phyloP scores from a whole-genome alignment of 2,888 invertebrate species.

The Dolichopus griseipennis region DNA sequence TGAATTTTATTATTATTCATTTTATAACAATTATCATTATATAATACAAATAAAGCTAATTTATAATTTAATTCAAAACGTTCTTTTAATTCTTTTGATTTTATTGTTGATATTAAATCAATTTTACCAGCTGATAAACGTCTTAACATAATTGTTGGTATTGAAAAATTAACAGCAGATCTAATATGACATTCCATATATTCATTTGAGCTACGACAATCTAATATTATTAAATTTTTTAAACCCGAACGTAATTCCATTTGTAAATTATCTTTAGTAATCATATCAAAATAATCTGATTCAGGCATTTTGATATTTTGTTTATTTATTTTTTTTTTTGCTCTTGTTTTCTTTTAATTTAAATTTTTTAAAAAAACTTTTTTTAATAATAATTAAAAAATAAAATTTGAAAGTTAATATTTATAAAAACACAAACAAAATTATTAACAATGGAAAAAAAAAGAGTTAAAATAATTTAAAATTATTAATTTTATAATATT shows the following conservation, averaged over 20 bases:
- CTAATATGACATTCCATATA: constrained; percentile 77
- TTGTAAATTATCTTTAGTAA: constrained; percentile 68
- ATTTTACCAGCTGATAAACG: constrained; percentile 86
- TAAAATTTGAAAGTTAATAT: too few relatives aligned
- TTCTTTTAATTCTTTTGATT: constrained; percentile 74
- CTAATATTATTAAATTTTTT: constrained; percentile 67
- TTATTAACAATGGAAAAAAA: too few relatives aligned
- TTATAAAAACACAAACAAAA: too few relatives aligned
- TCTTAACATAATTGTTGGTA: constrained; percentile 85
- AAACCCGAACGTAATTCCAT: constrained; percentile 55
- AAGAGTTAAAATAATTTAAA: too few relatives aligned
- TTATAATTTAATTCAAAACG: constrained; percentile 58
- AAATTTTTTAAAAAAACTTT: too few relatives aligned
- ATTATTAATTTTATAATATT: too few relatives aligned
- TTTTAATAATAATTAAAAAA: too few relatives aligned
- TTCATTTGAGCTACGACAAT: constrained; percentile 80
- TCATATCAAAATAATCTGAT: constrained; percentile 54
- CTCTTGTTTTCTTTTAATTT: too few relatives aligned
- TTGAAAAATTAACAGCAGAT: constrained; percentile 83
- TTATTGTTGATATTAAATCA: constrained; percentile 77
- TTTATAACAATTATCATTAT: constrained; percentile 47
- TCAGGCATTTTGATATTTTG: constrained; percentile 39
- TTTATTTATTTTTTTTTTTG: too few relatives aligned
- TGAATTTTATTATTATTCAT: constrained; percentile 20
- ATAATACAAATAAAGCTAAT: constrained; percentile 64